Conservation (phyloP, 2,888 invertebrate species). For the Drosophila pseudotakahashii region DNA sequence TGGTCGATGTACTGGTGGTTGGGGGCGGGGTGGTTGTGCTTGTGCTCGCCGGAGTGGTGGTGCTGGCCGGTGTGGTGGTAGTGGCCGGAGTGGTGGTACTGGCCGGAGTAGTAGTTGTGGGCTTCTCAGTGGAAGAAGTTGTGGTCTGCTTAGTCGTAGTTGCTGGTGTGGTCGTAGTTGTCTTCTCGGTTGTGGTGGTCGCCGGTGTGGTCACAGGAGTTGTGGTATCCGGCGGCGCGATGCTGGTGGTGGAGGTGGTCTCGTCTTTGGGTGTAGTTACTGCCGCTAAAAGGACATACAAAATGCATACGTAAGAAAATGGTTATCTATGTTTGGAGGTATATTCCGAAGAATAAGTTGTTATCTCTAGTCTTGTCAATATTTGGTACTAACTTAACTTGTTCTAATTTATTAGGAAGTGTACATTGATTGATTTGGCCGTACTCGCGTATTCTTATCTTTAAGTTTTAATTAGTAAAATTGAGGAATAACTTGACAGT, state of each 20-base stretch:
- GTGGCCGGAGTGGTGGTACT: slow-evolving; percentile 38
- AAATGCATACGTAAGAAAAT: neutral
- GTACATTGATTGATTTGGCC: no score
- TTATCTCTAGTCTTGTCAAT: no score
- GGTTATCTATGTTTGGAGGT: neutral
- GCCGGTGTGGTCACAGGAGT: slow-evolving; percentile 10
- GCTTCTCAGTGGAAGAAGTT: slow-evolving; percentile 5
- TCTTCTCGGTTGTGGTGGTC: slow-evolving; percentile 19
- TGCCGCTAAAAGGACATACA: neutral
- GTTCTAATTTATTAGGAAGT: no score
- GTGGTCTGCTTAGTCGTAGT: slow-evolving; percentile 12
- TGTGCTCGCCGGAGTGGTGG: slow-evolving; percentile 19
- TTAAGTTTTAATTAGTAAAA: no score
- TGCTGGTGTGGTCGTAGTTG: slow-evolving; percentile 15
- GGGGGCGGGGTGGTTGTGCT: neutral
- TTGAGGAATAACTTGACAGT: no score
- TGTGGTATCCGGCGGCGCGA: slow-evolving; percentile 16
- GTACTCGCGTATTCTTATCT: no score
- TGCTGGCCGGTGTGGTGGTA: slow-evolving; percentile 19
- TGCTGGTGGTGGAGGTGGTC: slow-evolving; percentile 18
- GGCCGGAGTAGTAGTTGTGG: slow-evolving; percentile 35
- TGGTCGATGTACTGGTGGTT: slow-evolving; percentile 52
- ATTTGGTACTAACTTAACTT: no score
- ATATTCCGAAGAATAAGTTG: neutral
- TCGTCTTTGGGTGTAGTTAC: neutral